These are phyloP conservation scores for Nannoperca obscura DNA, from an alignment of 2,797 vertebrate species.

Conservation along the genomic window DNA sequence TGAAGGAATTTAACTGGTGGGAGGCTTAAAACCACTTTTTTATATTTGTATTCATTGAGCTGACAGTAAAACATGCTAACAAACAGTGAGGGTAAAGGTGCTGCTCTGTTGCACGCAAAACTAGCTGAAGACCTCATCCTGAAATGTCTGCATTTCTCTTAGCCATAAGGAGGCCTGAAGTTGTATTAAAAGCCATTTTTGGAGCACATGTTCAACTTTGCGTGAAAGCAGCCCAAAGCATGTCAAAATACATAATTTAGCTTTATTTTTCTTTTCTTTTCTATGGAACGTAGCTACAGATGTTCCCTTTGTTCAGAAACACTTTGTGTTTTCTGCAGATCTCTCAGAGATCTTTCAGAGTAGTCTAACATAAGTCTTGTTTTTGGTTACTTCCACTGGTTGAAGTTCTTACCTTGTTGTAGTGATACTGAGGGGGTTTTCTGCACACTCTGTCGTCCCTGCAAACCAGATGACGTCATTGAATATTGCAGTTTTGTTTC, in stretches of 20 bases:
- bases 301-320: neutral
- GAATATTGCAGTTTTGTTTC: too few relatives aligned
- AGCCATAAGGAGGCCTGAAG: neutral
- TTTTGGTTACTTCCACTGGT: neutral
- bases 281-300: neutral
- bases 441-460: neutral
- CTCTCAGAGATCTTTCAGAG: neutral
- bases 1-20: conserved; percentile 26
- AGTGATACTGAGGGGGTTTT: neutral
- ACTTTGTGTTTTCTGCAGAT: neutral
- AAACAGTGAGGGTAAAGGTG: neutral
- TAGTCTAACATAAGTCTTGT: neutral
- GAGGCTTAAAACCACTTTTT: neutral
- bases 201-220: neutral
- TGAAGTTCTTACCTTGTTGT: neutral
- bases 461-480: too few relatives aligned
- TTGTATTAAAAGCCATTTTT: neutral
- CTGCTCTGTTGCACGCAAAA: neutral
- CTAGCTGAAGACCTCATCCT: neutral
- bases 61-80: neutral
- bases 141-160: neutral
- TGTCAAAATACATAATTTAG: neutral
- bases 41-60: neutral
- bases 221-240: neutral
- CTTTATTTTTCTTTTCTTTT: conserved; percentile 14